Conservation (phyloP, 2,797 vertebrate species). For the Pithecia hirsuta region DNA sequence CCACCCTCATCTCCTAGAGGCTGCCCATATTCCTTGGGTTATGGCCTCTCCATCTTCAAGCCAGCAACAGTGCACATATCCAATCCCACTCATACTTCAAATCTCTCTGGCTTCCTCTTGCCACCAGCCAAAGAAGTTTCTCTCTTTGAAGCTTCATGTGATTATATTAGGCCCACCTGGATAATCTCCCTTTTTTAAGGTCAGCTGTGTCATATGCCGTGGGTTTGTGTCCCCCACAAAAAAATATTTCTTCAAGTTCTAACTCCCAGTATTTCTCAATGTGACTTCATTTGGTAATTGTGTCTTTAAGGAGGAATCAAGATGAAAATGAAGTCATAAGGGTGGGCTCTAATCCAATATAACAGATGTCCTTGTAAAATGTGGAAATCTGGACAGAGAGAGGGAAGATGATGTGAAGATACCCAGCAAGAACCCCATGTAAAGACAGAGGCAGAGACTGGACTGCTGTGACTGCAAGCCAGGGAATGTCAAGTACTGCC, state of each 20-base stretch:
- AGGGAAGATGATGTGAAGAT: neutral
- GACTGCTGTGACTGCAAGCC: neutral
- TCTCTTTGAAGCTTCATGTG: neutral
- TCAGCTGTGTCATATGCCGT: neutral
- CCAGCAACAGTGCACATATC: neutral
- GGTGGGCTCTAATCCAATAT: neutral
- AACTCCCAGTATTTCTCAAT: neutral
- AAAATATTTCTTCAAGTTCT: neutral
- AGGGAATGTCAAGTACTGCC: neutral
- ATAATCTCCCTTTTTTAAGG: neutral
- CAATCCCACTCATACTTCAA: neutral
- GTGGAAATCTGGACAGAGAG: neutral
- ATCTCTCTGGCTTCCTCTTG: neutral
- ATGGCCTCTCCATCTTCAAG: neutral
- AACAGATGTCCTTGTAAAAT: neutral
- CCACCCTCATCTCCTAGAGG: neutral
- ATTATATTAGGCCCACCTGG: neutral
- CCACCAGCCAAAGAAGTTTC: neutral
- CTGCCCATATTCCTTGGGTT: neutral
- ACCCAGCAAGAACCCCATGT: neutral
- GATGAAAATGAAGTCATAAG: neutral
- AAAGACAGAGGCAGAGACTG: neutral
- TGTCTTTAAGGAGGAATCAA: neutral
- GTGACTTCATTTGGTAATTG: neutral
- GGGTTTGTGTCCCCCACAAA: neutral